Evolutionary conservation across 2,888 invertebrate species (phyloP).

Genomic region (Latrodectus elegans): DNA sequence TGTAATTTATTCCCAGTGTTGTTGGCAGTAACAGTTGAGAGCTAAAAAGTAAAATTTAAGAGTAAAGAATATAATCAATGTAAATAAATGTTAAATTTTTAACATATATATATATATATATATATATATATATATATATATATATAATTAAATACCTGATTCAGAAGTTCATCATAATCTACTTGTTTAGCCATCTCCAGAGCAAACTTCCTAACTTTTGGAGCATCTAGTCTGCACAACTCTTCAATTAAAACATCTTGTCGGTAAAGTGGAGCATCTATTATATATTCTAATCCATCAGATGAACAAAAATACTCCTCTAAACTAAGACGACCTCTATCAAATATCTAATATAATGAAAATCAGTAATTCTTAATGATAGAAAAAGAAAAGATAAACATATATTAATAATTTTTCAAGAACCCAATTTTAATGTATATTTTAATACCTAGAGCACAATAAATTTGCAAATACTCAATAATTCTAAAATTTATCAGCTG

Average conservation of each 20-base stretch:
- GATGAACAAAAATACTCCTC: constrained; percentile 50
- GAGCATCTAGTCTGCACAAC: constrained; percentile 27
- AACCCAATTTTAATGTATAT: too few relatives aligned
- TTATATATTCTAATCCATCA: constrained; percentile 54
- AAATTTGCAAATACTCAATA: too few relatives aligned
- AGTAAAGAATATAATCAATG: neutral
- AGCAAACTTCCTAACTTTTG: constrained; percentile 29
- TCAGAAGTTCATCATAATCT: constrained; percentile 44
- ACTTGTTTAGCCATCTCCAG: constrained; percentile 35
- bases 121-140: neutral
- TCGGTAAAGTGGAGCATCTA: constrained; percentile 24
- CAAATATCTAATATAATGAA: constrained; percentile 52
- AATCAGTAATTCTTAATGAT: too few relatives aligned
- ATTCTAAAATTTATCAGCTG: too few relatives aligned
- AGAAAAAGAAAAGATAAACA: too few relatives aligned
- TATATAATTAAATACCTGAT: constrained; percentile 23
- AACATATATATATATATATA: neutral
- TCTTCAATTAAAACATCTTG: constrained; percentile 41
- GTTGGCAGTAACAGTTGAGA: constrained; percentile 50
- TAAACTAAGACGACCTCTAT: constrained; percentile 56
- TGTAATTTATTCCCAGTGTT: constrained; percentile 59
- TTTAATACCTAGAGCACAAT: too few relatives aligned
- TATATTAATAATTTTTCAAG: too few relatives aligned
- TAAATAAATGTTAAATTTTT: neutral
- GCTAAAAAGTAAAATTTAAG: constrained; percentile 11